Evolutionary conservation across 2,797 vertebrate genomes (phyloP).

Genomic region (Parambassis ranga): DNA sequence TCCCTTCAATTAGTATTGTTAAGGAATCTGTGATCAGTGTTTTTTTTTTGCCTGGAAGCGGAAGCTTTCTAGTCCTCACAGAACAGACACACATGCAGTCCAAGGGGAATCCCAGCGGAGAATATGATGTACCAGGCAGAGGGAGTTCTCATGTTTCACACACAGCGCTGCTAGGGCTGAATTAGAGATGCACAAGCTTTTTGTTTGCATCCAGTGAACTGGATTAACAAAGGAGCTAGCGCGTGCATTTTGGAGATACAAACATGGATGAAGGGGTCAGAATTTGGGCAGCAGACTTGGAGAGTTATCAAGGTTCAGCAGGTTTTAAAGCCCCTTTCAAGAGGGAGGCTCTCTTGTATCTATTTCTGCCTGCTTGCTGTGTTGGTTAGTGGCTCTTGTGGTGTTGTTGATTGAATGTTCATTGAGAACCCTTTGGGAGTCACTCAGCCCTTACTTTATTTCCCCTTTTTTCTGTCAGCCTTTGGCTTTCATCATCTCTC

Average conservation of each 20-base stretch:
- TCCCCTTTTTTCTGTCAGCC: not conserved
- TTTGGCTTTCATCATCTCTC: conserved; percentile 14
- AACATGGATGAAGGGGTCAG: conserved; percentile 22
- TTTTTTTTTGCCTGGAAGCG: conserved; percentile 23
- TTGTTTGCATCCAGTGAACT: conserved; percentile 30
- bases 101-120: conserved; percentile 15
- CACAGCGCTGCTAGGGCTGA: conserved; percentile 11
- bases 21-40: conserved; percentile 41
- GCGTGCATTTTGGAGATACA: conserved; percentile 50
- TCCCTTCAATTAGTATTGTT: conserved; percentile 32
- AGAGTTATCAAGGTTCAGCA: conserved; percentile 55
- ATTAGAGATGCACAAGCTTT: conserved; percentile 38
- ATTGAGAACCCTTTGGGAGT: conserved; percentile 8
- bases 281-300: conserved; percentile 42
- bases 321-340: conserved; percentile 52
- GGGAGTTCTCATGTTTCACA: conserved; percentile 31
- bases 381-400: conserved; percentile 23
- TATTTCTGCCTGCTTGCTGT: conserved; percentile 40
- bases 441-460: conserved; percentile 11
- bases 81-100: conserved; percentile 14
- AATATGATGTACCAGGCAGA: conserved; percentile 13
- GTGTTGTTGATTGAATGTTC: conserved; percentile 32
- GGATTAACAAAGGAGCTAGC: conserved; percentile 44
- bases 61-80: conserved; percentile 16
- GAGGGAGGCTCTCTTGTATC: conserved; percentile 32